These are phyloP conservation scores for Timema podura DNA, from an alignment of 2,888 invertebrate genomes.

Conservation along the genomic window DNA sequence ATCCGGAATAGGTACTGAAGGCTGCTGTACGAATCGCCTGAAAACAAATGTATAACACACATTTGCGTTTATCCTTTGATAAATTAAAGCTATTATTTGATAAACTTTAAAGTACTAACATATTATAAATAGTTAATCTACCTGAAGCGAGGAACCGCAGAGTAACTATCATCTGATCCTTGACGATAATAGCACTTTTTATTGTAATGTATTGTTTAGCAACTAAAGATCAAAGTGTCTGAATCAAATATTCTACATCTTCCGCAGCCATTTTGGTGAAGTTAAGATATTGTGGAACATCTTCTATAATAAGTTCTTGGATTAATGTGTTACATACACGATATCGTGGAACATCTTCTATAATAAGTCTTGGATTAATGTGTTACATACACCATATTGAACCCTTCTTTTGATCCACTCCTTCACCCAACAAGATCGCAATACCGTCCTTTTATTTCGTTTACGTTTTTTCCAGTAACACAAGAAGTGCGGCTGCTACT, in stretches of 20 bases:
- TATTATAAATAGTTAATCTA: not conserved
- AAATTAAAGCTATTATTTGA: too few species aligned
- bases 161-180: not conserved
- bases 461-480: not conserved
- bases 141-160: not conserved
- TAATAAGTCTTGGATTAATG: not conserved
- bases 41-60: not conserved
- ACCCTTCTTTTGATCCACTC: not conserved
- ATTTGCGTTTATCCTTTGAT: not conserved
- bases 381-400: not conserved
- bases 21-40: conserved; percentile 5
- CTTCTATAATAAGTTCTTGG: not conserved
- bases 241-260: not conserved
- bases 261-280: not conserved
- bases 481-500: not conserved
- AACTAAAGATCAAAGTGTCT: not conserved
- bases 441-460: not conserved
- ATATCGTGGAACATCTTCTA: too few species aligned
- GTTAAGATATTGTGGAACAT: not conserved
- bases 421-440: not conserved
- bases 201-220: not conserved
- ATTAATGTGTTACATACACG: too few species aligned
- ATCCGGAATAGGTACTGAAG: conserved; percentile 1
- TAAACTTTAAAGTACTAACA: too few species aligned
- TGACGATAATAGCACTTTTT: not conserved